Base-by-base conservation (phyloP, 2,113 vertebrate species). In the Pseudopipra pipra region DNA sequence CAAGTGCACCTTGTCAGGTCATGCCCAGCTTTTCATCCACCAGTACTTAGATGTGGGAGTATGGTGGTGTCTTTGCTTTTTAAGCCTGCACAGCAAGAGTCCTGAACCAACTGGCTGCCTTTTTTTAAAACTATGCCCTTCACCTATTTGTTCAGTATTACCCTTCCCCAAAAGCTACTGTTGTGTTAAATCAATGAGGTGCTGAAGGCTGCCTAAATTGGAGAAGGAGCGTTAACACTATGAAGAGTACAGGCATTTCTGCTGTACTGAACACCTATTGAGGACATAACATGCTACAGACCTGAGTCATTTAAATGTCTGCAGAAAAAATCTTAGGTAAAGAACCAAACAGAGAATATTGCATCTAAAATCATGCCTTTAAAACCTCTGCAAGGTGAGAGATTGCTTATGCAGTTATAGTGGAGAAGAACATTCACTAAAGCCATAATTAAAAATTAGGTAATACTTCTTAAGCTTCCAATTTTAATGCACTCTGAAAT, bases 1-100 rank as follows among this genome's bases (percentile, higher is more conserved):
- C 4, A 3, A 83, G 21, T 0, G 0, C 30, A 43, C 4, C 0
- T 10, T 62, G 41, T 3, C 6, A 2, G 9, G 12, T 82, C 21
- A 47, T 0, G 2, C 23, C 15, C 47, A 84, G 67, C 30, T 80
- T 75, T 39, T 30, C 30, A 80, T 20, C 37, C 44, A 44, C 46
- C 27, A 46, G 11, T 15, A 16, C 63, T 19, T 41, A 58, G 19
- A 72, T 1, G 4, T 9, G 15, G 28, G 30, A 78, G n/a, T 41
- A 52, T 12, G 14, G 30, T 15, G 33, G 71, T 82, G 37, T 25
- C 41, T 90, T 61, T 74, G 55, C 61, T 51, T 46, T 71, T 78
- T 19, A 67, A 55, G 58, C 22, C 62, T 51, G 19, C 52, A 58
- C 11, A 86, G 61, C 10, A 71, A 33, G n/a, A 66, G 41, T 33